Base-by-base conservation (phyloP, 2,888 invertebrate species). In the Apodemia hepburni region DNA sequence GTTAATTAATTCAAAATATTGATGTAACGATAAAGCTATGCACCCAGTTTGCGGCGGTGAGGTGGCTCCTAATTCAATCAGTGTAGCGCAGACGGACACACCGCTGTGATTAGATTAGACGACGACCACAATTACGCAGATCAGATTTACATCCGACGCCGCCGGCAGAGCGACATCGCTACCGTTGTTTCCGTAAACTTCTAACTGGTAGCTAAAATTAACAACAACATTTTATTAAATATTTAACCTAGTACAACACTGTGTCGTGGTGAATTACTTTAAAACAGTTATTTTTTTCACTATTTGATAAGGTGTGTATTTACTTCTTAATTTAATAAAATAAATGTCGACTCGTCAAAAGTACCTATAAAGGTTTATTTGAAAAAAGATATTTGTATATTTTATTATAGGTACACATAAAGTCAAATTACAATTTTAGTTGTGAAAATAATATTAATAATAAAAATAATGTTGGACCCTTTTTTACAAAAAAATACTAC, bases 71-170 rank as follows among this genome's bases (percentile, higher is more conserved):
- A 87, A 90, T 87, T 86, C 76, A 86, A 88, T 88, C 82, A 84
- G 84, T 76, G 79, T 74, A 77, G 76, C 79, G 82, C 84, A 83
- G 84, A 85, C 85, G 84, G 87, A 85, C 86, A 82, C 80, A 80
- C 79, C 82, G 80, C 67, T 75, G 74, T 78, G 83, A 90, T 88
- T 86, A 86, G 85, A 89, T 89, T 89, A 89, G 85, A 85, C 82
- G 85, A 79, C 84, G 83, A 77, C 88, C 89, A 87, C 89, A 88
- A 90, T 89, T 89, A 89, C 87, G 82, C 76, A 85, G 87, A 87
- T 87, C 87, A 84, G 85, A 87, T 88, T 88, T 87, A 84, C 83
- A 85, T 85, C 80, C 73, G 76, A 75, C 77, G 73, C 71, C 71
- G 68, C 65, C 60, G 66, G 64, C 65, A 60, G 67, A 61, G 38